Percentiles rank a stretch among this genome's conserved stretches.
phyloP scores from a whole-genome alignment of 2,797 vertebrate genomes.

The Diglossa cyanea region DNA sequence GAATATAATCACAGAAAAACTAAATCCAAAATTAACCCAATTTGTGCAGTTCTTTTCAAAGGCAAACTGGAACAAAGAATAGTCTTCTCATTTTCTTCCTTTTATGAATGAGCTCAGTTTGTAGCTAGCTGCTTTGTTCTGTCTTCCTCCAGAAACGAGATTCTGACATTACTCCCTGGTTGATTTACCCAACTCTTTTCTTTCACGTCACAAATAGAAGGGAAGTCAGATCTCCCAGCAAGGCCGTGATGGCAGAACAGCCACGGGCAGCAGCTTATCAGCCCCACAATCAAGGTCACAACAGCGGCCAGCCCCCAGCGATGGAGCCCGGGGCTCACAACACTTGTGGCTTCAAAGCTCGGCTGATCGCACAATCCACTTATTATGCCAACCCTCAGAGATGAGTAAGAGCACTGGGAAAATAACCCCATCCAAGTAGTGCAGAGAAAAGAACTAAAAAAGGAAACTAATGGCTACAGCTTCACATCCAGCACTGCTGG shows the following conservation, averaged over 20 bases:
- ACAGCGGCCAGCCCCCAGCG: background rate
- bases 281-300: conserved; percentile 35
- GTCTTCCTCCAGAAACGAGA: conserved; percentile 2
- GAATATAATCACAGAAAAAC: background rate
- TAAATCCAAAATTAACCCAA: background rate
- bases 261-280: background rate
- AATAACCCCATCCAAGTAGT: background rate
- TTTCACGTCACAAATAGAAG: background rate
- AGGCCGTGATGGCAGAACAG: background rate
- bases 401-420: conserved; percentile 25
- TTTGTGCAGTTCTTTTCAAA: background rate
- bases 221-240: background rate
- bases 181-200: conserved; percentile 3
- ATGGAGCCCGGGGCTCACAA: background rate
- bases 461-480: conserved; percentile 6
- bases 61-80: conserved; percentile 7
- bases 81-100: background rate
- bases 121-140: background rate
- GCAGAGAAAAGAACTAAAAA: conserved; percentile 36
- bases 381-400: conserved; percentile 9
- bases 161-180: background rate
- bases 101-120: background rate
- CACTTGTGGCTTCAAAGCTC: conserved; percentile 46
- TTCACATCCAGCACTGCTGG: background rate
- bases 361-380: background rate